Base-by-base conservation (phyloP, 2,888 invertebrate genomes). In the Sturmia bella region DNA sequence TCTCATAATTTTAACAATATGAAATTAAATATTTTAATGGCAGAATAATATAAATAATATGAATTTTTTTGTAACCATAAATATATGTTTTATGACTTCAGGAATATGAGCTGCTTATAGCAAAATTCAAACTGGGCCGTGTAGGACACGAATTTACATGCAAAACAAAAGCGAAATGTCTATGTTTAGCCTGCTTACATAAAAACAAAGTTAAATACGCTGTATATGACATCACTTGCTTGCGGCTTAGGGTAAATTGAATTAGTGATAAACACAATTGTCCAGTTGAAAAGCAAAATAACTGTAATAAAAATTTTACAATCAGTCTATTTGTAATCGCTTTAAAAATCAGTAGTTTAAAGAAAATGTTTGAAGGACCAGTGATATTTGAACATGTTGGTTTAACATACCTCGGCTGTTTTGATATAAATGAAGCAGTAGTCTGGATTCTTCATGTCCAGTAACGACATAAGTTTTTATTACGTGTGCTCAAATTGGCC, bases 31-130 rank as follows among this genome's bases (percentile, higher is more conserved):
- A 79, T 73, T 57, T 79, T 82, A 82, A 82, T 82, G 64, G 82
- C 66, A 66, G 70, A 75, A 70, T 78, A 78, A 82, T 82, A 74
- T 70, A 82, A 82, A 82, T 82, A 78, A 78, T 54, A 75, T 78
- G 78, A 78, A 75, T 82, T 78, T 82, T n/a, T 61, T 37, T 61
- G 19, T 75, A 81, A 70, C 64, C 78, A 82, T 82, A 82, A 78
- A 78, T 78, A 78, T 82, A 82, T 78, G 75, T 50, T 63, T 70
- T 41, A 7, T 75, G 32, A 1, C 32, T 27, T 9, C 9, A 74
- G 57, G 64, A 77, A 75, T 74, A 82, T 78, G 74, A 74, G 70
- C 69, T 70, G 75, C 75, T 75, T 78, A 78, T 75, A 75, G 21
- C 27, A 37, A 32, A 50, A 2, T 21, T 13, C 9, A 63, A 73